A percentile compares a stretch with the other conserved stretches of the same genome.
These are phyloP conservation scores for Odontamblyopus lacepedii DNA, from an alignment of 2,797 vertebrate genomes.

Conservation along the genomic window DNA sequence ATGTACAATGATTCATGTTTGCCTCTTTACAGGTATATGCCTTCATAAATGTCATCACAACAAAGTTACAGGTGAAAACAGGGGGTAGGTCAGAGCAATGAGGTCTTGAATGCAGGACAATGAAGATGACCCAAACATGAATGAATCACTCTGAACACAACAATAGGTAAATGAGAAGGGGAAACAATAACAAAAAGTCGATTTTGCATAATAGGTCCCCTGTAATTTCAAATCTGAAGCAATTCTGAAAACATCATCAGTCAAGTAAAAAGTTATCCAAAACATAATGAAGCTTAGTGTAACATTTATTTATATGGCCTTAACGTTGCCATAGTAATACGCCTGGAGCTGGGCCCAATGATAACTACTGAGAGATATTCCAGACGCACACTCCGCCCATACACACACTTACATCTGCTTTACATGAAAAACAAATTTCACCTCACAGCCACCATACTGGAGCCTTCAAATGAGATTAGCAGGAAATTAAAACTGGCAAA, in stretches of 20 bases:
- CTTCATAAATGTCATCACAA: too few relatives aligned
- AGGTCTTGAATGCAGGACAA: too few relatives aligned
- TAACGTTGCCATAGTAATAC: conserved; percentile 52
- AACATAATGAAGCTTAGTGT: conserved; percentile 1
- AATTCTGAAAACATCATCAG: background rate
- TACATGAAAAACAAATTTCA: conserved; percentile 30
- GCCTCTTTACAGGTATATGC: too few relatives aligned
- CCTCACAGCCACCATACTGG: background rate
- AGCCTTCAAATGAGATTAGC: conserved; percentile 28
- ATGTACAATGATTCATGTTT: too few relatives aligned
- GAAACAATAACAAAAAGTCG: too few relatives aligned
- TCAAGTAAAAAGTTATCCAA: background rate
- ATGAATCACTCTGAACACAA: too few relatives aligned
- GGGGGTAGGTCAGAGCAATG: too few relatives aligned
- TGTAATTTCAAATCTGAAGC: too few relatives aligned
- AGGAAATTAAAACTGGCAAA: conserved; percentile 52
- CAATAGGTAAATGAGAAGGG: too few relatives aligned
- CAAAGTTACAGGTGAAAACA: too few relatives aligned
- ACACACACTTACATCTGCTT: conserved; percentile 14
- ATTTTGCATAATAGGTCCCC: too few relatives aligned
- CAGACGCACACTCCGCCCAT: conserved; percentile 8
- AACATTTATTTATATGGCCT: conserved; percentile 11
- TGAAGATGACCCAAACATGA: too few relatives aligned
- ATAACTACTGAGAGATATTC: conserved; percentile 36
- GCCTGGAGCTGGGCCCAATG: conserved; percentile 28